Percentiles rank a stretch among this genome's conserved stretches.
Conservation (phyloP, 1,140 invertebrate species). For the Penaeus chinensis region DNA sequence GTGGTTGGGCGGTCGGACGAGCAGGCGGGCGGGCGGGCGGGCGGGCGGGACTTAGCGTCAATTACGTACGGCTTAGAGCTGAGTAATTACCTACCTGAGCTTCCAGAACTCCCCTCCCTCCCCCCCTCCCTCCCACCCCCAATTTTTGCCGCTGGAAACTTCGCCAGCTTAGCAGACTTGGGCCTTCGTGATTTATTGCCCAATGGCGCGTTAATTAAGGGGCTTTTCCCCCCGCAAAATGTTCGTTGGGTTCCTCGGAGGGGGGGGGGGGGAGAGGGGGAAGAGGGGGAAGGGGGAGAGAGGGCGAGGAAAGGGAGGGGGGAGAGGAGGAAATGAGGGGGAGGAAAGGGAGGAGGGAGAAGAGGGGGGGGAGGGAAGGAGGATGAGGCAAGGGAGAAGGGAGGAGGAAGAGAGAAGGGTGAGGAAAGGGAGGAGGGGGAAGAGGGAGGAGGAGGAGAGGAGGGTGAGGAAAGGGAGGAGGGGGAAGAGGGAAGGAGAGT, state of each 20-base stretch:
- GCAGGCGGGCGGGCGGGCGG: neutral
- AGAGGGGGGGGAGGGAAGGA: neutral
- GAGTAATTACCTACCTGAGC: constrained; percentile 53
- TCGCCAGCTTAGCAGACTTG: constrained; percentile 48
- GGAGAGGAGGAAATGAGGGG: neutral
- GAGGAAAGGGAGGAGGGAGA: too few species aligned
- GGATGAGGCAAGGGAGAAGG: neutral
- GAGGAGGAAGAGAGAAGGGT: neutral
- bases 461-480: neutral
- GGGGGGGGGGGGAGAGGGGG: neutral
- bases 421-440: neutral
- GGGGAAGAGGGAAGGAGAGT: neutral
- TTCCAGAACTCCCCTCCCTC: constrained; percentile 5
- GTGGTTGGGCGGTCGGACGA: too few species aligned
- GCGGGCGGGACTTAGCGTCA: constrained; percentile 46
- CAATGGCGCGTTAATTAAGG: constrained; percentile 56
- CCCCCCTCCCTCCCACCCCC: too few species aligned
- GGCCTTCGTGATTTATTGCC: constrained; percentile 53
- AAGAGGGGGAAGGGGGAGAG: neutral
- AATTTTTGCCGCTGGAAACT: constrained; percentile 47
- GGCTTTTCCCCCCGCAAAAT: constrained; percentile 54
- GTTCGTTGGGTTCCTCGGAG: constrained; percentile 9
- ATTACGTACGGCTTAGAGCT: constrained; percentile 46
- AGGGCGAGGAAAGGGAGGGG: neutral
- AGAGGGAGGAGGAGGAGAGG: neutral